phyloP scores from a whole-genome alignment of 2,113 vertebrate species.

The Vidua macroura region DNA sequence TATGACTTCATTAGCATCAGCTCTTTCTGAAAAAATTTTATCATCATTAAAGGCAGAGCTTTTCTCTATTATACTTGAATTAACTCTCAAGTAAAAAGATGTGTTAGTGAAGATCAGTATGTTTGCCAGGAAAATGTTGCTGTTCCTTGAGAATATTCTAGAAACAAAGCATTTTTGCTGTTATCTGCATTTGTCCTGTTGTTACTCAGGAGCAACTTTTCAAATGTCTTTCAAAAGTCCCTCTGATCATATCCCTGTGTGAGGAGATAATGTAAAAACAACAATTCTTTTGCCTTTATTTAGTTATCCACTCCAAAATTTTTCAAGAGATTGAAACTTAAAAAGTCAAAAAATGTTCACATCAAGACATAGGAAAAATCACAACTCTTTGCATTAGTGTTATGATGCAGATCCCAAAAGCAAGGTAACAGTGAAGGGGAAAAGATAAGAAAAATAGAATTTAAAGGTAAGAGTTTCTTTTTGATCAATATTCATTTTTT shows the following conservation, averaged over 20 bases:
- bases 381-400: neutral
- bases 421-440: neutral
- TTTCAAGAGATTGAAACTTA: neutral
- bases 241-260: accelerated
- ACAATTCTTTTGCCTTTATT: neutral
- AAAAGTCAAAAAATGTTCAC: neutral
- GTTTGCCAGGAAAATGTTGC: neutral
- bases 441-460: neutral
- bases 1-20: neutral
- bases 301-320: neutral
- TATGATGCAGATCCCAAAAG: neutral
- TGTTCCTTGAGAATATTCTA: neutral
- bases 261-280: neutral
- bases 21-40: neutral
- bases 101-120: neutral
- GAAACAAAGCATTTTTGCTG: neutral
- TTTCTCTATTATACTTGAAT: neutral
- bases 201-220: neutral
- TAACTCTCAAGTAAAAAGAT: neutral
- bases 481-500: neutral
- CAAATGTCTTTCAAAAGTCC: neutral
- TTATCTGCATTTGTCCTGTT: neutral
- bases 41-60: neutral
- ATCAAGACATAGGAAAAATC: neutral
- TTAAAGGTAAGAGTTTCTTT: neutral